A percentile compares a stretch with the other conserved stretches of the same genome.
These are phyloP conservation scores for Tenthredo livida DNA, from an alignment of 2,888 invertebrate genomes.

Conservation along the genomic window DNA sequence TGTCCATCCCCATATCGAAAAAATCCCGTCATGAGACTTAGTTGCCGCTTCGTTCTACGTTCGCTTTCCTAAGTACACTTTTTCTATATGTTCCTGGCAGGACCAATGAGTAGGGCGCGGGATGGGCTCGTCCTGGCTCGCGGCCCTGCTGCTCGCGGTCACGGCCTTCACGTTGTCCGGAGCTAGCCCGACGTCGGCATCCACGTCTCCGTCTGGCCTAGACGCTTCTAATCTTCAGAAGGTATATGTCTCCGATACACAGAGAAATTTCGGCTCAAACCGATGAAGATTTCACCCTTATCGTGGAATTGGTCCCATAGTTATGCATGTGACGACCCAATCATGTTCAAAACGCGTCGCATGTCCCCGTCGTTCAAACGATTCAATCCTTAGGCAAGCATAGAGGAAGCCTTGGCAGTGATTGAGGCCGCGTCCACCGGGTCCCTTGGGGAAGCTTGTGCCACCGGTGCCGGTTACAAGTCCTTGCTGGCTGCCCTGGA, in stretches of 20 bases:
- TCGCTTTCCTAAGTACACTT: not conserved
- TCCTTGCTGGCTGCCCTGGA: constrained; percentile 85
- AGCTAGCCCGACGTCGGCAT: constrained; percentile 61
- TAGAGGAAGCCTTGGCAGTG: constrained; percentile 85
- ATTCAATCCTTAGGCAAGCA: constrained; percentile 79
- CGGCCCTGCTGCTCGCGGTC: constrained; percentile 68
- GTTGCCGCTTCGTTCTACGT: not conserved
- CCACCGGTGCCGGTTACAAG: constrained; percentile 68
- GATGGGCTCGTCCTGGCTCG: constrained; percentile 70
- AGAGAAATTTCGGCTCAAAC: not conserved
- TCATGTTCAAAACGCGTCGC: not conserved
- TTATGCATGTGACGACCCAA: not conserved
- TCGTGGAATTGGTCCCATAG: not conserved
- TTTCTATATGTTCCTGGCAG: constrained; percentile 50
- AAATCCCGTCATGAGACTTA: not conserved
- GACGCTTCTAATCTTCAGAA: constrained; percentile 26
- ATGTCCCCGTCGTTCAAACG: not conserved
- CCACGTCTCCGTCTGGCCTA: constrained; percentile 54
- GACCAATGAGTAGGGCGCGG: constrained; percentile 70
- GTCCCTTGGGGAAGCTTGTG: constrained; percentile 69
- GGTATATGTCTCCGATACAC: not conserved
- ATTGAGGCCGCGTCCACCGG: constrained; percentile 82
- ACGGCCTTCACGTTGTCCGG: constrained; percentile 68
- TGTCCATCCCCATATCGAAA: constrained; percentile 1
- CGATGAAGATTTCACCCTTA: not conserved